Evolutionary conservation across 2,888 invertebrate genomes (phyloP), one percentile per base, ranked within the genome.

Genomic region (Pristionchus mayeri): DNA sequence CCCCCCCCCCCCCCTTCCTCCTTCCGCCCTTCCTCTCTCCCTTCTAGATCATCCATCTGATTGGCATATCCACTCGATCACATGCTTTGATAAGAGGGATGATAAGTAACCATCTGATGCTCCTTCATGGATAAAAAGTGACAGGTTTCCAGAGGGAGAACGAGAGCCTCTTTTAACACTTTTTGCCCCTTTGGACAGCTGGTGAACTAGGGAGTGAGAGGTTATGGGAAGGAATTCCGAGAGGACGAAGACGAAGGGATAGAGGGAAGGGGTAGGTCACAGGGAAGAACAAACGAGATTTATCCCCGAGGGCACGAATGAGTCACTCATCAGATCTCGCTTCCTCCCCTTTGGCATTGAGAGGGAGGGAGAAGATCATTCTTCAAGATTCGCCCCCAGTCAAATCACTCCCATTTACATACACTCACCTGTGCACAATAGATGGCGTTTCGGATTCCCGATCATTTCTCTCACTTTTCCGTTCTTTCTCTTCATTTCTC

Each of bases 71-170:
- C n/a, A 2, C n/a, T 2, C 18, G 71, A 71, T 71, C 71, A 71
- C 71, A 71, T 71, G 71, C 9, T 18, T 71, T 40, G 71, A 71
- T 71, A 71, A 71, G 71, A 21, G 21, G 37, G 24, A 40, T 71
- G 71, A 71, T 71, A 71, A 44, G 71, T 18, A 37, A 40, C 71
- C 71, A 71, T 71, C 71, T 71, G 71, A 71, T 71, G 44, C 44
- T 40, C 40, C 30, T 3, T 60, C 63, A 30, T 34, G 3, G 16
- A 21, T 18, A 63, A 63, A 34, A 63, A 63, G 63, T 63, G 63
- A 63, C 63, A 63, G 63, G 63, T 63, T 63, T 63, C 63, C 30
- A 63, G 63, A 63, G 63, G 34, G 63, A 30, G 60, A 63, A n/a
- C 1, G 63, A 54, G 54, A 54, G 54, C 30, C 63, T 11, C 30